Conservation (phyloP, 92 coral and sea anemone species). For the Muricea muricata region DNA sequence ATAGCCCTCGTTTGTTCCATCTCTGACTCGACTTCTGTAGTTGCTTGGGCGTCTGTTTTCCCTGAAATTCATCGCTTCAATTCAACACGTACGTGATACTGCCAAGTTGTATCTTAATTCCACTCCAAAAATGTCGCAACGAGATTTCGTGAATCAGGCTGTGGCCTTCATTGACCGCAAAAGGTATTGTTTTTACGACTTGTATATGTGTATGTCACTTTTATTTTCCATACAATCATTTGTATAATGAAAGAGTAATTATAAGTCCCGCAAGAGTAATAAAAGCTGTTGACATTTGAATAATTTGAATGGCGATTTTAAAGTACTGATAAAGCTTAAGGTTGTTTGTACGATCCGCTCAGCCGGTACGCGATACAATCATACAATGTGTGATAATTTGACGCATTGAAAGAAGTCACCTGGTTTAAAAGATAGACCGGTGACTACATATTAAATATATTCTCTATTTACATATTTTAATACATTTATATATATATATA, state of each 20-base stretch:
- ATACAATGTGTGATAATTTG: too few relatives aligned
- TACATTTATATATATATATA: too few relatives aligned
- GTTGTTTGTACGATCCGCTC: too few relatives aligned
- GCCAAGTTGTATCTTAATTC: background rate
- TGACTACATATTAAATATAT: too few relatives aligned
- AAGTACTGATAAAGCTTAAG: background rate
- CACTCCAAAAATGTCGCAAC: background rate
- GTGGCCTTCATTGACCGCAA: too few relatives aligned
- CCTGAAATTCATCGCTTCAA: background rate
- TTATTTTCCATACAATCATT: background rate
- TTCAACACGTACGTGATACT: too few relatives aligned
- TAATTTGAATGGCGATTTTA: background rate
- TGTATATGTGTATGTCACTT: background rate
- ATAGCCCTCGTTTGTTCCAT: conserved; percentile 24
- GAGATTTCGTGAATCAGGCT: background rate
- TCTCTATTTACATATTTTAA: too few relatives aligned
- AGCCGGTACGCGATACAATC: too few relatives aligned
- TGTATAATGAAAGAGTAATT: background rate
- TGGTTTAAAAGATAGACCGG: too few relatives aligned
- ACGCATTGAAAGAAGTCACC: too few relatives aligned
- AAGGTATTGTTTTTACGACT: too few relatives aligned
- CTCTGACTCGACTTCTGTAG: conserved; percentile 7
- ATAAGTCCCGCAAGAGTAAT: background rate
- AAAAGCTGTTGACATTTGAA: background rate
- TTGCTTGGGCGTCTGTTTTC: background rate